Conservation (phyloP, 2,113 vertebrate species). For the Lutjanus erythropterus region DNA sequence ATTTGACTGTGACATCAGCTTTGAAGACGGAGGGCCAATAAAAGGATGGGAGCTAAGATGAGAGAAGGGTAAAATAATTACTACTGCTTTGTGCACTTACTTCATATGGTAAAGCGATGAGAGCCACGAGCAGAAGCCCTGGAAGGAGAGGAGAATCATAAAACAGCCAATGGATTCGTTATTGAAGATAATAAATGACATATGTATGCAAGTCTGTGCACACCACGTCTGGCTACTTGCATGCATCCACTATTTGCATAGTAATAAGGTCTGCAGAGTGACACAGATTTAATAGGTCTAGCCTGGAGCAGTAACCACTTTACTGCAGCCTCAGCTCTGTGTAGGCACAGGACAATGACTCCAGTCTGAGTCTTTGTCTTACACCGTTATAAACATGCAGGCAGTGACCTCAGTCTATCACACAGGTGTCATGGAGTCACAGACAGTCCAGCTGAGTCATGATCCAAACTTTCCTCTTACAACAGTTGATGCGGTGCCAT, state of each 20-base stretch:
- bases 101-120: constrained; percentile 95
- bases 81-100: constrained; percentile 86
- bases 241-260: constrained; percentile 65
- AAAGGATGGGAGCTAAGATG: constrained; percentile 45
- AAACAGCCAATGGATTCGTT: constrained; percentile 50
- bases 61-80: constrained; percentile 55
- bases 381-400: constrained; percentile 56
- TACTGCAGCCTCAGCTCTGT: constrained; percentile 70
- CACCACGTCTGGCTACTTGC: constrained; percentile 60
- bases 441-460: constrained; percentile 62
- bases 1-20: constrained; percentile 75
- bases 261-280: constrained; percentile 57
- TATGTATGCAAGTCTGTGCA: constrained; percentile 40
- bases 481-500: constrained; percentile 25
- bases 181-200: constrained; percentile 65
- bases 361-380: constrained; percentile 69
- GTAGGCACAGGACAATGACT: constrained; percentile 64
- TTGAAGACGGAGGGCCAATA: constrained; percentile 50
- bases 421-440: constrained; percentile 68
- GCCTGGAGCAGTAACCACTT: constrained; percentile 71
- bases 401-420: constrained; percentile 67
- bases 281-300: constrained; percentile 79
- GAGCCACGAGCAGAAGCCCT: constrained; percentile 98
- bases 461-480: constrained; percentile 54
- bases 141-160: constrained; percentile 65